Evolutionary conservation across 53 echinoderm and acorn worm species (phyloP).

Genomic region (Holothuria scabra): DNA sequence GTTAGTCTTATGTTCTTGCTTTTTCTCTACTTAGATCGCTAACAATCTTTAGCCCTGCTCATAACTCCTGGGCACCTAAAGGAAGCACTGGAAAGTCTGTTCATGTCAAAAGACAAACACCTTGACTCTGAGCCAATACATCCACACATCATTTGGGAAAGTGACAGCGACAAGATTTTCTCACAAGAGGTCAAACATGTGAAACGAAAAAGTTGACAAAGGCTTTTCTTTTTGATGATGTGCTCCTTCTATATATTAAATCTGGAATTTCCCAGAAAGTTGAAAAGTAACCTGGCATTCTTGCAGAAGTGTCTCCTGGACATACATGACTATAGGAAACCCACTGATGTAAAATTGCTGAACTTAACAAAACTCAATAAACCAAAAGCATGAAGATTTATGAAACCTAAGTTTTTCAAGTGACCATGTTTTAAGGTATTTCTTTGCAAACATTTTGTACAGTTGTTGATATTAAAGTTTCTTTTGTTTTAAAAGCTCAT

Average conservation of each 20-base stretch:
- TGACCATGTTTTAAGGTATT: too few relatives aligned
- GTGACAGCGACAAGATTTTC: neutral
- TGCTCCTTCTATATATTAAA: constrained; percentile 11
- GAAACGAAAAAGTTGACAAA: neutral
- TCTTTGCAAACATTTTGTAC: too few relatives aligned
- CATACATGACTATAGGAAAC: neutral
- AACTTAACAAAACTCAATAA: neutral
- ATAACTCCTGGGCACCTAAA: neutral
- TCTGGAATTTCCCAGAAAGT: neutral
- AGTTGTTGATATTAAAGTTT: too few relatives aligned
- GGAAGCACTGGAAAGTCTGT: neutral
- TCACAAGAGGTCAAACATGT: neutral
- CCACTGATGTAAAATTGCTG: neutral
- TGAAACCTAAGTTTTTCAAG: too few relatives aligned
- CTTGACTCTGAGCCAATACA: neutral
- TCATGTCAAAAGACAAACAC: neutral
- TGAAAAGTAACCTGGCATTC: neutral
- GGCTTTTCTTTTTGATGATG: neutral
- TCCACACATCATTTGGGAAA: neutral
- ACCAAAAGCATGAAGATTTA: too few relatives aligned
- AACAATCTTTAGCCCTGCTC: too few relatives aligned
- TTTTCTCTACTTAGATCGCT: too few relatives aligned
- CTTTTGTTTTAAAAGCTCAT: too few relatives aligned
- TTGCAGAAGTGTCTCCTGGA: neutral
- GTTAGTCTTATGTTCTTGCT: too few relatives aligned